A percentile compares a stretch with the other conserved stretches of the same genome.
These are phyloP conservation scores for Drosophila parthenogenetica DNA, from an alignment of 2,888 invertebrate species.

Conservation along the genomic window DNA sequence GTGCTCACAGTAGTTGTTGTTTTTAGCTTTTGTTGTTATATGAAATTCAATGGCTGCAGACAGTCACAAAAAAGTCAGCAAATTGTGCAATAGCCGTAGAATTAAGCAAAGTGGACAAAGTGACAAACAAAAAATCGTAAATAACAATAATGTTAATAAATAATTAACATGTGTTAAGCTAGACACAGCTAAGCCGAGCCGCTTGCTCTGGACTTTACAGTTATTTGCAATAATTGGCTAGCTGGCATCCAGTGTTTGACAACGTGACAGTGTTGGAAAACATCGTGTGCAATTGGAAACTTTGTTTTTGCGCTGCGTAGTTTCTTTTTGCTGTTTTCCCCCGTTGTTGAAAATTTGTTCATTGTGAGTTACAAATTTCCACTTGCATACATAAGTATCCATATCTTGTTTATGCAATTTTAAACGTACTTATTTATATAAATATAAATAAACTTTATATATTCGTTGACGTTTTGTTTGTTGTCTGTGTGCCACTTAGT, in stretches of 20 bases:
- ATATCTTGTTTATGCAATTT: constrained; percentile 34
- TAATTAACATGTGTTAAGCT: constrained; percentile 44
- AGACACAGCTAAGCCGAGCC: constrained; percentile 1
- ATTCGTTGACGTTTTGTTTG: constrained; percentile 39
- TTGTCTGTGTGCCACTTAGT: constrained; percentile 35
- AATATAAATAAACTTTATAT: constrained; percentile 22
- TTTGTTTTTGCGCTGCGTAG: constrained; percentile 59
- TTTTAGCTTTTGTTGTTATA: constrained; percentile 41
- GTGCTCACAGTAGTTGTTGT: constrained; percentile 34
- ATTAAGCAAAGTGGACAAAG: constrained; percentile 29
- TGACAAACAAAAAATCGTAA: constrained; percentile 21
- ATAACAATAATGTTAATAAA: constrained; percentile 49
- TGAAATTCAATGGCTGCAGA: constrained; percentile 38
- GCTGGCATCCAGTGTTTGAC: constrained; percentile 52
- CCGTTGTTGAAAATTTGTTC: constrained; percentile 40
- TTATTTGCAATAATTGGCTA: constrained; percentile 48
- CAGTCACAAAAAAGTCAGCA: constrained; percentile 34
- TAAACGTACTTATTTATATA: constrained; percentile 10
- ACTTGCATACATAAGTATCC: background rate
- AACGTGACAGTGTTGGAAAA: constrained; percentile 60
- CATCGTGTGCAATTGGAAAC: constrained; percentile 42
- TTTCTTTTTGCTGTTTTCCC: constrained; percentile 46
- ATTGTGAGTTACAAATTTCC: constrained; percentile 18
- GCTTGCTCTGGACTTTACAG: constrained; percentile 31
- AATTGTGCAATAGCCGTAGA: constrained; percentile 63